Conservation (phyloP, 2,888 invertebrate genomes). For the Sussaba pulchella region DNA sequence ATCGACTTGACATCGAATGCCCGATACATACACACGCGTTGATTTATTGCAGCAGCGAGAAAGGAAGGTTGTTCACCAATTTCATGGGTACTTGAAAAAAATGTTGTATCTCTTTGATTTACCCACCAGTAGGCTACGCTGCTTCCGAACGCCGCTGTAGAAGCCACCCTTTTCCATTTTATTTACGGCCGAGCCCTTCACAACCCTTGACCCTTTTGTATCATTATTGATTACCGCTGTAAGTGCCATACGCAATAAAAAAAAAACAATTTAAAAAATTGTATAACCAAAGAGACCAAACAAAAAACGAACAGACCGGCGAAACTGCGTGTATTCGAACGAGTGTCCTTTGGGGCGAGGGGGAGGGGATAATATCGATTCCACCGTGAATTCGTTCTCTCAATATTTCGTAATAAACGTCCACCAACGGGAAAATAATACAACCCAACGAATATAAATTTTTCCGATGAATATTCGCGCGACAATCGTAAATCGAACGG, state of each 20-base stretch:
- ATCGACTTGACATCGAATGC: neutral
- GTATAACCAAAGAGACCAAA: neutral
- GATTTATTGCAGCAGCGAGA: constrained; percentile 6
- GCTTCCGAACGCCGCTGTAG: neutral
- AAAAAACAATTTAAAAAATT: constrained; percentile 6
- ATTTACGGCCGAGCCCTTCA: constrained; percentile 21
- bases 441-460: neutral
- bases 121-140: neutral
- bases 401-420: neutral
- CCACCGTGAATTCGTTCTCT: neutral
- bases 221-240: constrained; percentile 36
- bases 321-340: constrained; percentile 9
- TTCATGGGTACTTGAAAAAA: constrained; percentile 22
- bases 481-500: constrained; percentile 22
- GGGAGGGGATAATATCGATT: constrained; percentile 3
- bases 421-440: neutral
- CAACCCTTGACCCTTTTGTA: constrained; percentile 2
- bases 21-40: neutral
- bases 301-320: neutral
- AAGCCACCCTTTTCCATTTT: constrained; percentile 23
- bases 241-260: constrained; percentile 17
- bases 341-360: constrained; percentile 1
- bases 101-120: constrained; percentile 14
- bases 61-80: neutral
- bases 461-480: constrained; percentile 5